Evolutionary conservation across 2,888 invertebrate genomes (phyloP), one percentile per base, ranked within the genome.

Genomic region (Synanthedon formicaeformis): DNA sequence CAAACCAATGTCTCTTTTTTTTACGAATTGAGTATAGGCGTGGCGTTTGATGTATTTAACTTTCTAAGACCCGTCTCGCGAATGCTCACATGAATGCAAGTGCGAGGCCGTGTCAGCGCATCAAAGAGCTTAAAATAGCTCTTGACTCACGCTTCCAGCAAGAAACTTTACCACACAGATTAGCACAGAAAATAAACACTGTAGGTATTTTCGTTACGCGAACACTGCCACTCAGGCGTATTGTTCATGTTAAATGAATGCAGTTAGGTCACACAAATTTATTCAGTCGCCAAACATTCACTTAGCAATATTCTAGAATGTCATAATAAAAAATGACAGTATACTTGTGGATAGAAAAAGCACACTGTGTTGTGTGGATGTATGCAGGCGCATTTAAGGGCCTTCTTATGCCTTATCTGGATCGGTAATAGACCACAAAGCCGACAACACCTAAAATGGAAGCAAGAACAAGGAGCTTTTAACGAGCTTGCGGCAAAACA

Each of bases 41-140:
- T 45, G 45, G 13, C 45, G 45, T 45, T 45, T 14, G 12, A 45
- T 45, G 45, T 45, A 8, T 14, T 45, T 45, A 45, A 45, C 14
- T 45, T 45, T 45, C 45, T n/a, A 34, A 34, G 34, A 45, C 45
- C 45, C 45, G 45, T 5, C 13, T 45, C 14, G 45, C 14, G 14
- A 45, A 45, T 45, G 45, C 14, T 45, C 45, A 45, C 45, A 45
- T 45, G 45, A 45, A 45, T 45, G 45, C 45, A 45, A 45, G 45
- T 45, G 14, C 4, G 45, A 45, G 45, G 45, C 45, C 13, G 16
- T 59, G 61, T 64, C 63, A 61, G 67, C 63, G 69, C 73, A 73
- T 73, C 73, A 69, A 73, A 67, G 62, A 62, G 63, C 71, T 73
- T 58, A 67, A 78, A 82, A 83, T 84, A 84, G 68, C 66, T 56